Base-by-base conservation (phyloP, 2,888 invertebrate genomes). In the Pinctada fucata region DNA sequence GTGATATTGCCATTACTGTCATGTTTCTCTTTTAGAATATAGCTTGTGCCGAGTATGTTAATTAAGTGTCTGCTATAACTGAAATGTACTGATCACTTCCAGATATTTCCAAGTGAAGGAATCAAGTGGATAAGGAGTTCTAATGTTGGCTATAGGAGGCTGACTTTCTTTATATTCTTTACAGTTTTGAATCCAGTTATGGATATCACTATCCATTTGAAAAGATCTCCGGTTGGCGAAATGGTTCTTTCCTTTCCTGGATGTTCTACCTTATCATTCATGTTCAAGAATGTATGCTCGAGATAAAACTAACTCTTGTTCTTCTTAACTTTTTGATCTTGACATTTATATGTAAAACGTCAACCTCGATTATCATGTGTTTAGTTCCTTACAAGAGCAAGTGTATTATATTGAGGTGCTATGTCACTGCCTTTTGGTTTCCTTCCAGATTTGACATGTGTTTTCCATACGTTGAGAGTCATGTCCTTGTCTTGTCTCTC, bases 41-140 rank as follows among this genome's bases (percentile, higher is more conserved):
- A 13, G 66, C 72, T 72, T 16, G 72, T 10, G 49, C 58, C 6
- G 16, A 47, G 10, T 58, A 10, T 52, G 31, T 3, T 31, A 72
- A 72, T 3, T 31, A 72, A 72, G 13, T 3, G 72, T 72, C 16
- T 10, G 72, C 52, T 48, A 72, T 72, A 10, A 72, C 52, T 16
- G 52, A 51, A n/a, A 72, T 72, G 31, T 72, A 58, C 52, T 72
- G 72, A 51, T 72, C 51, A 16, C 52, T n/a, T 72, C 72, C 72
- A 8, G 66, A 66, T 66, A 52, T 10, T 72, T 72, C 72, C 8
- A 52, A 58, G 4, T 51, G 16, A 4, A 72, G 52, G 13, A 48
- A 72, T 58, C 58, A 10, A 58, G 13, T 13, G 58, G 13, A 58
- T 58, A 58, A 58, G 58, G 13, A 10, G 58, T 58, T 58, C 58